A percentile compares a stretch with the other conserved stretches of the same genome.
phyloP scores from a whole-genome alignment of 2,888 invertebrate genomes.

The Epirrita christyi region DNA sequence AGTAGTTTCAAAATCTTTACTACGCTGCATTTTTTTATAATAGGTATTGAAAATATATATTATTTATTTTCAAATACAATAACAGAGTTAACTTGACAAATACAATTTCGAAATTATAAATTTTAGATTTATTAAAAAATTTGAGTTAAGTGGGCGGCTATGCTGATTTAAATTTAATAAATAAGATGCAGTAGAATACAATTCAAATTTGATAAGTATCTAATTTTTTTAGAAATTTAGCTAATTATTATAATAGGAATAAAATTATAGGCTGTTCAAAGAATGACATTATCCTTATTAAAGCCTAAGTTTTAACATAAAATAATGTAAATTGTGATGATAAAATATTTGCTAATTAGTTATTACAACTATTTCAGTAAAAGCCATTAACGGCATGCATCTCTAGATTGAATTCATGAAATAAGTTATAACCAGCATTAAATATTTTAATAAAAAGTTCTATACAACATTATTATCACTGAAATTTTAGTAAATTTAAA shows the following conservation, averaged over 20 bases:
- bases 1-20: constrained; percentile 2
- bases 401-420: background rate
- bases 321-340: background rate
- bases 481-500: constrained; percentile 5
- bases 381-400: background rate
- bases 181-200: background rate
- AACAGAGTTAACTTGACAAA: too few relatives aligned
- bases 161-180: too few relatives aligned
- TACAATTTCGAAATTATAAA: too few relatives aligned
- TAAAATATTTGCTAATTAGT: background rate
- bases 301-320: background rate
- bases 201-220: background rate
- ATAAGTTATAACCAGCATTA: constrained; percentile 1
- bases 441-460: constrained; percentile 3
- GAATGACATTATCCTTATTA: background rate
- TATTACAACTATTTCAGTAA: background rate
- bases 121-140: too few relatives aligned
- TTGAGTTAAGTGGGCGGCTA: too few relatives aligned
- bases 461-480: constrained; percentile 20
- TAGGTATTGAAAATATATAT: background rate
- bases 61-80: too few relatives aligned
- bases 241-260: too few relatives aligned
- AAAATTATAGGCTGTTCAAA: too few relatives aligned
- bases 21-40: constrained; percentile 10
- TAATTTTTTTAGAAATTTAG: too few relatives aligned